These are phyloP conservation scores for Cantharis flavilabris DNA, from an alignment of 2,888 invertebrate genomes.

Conservation along the genomic window DNA sequence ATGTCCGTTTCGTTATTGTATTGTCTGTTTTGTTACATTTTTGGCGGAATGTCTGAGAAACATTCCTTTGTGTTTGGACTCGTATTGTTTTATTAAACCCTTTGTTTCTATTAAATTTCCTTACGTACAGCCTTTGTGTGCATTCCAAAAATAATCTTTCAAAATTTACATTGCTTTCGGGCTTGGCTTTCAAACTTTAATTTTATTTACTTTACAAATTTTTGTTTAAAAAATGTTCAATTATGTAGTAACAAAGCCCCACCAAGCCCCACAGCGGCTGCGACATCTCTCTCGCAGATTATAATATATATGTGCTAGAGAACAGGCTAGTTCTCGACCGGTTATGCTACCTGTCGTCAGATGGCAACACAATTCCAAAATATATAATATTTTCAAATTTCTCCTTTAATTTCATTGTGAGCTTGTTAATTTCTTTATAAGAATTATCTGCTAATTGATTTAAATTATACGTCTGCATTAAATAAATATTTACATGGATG, in stretches of 20 bases:
- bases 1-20: slow-evolving; percentile 28
- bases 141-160: slow-evolving; percentile 2
- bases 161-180: neutral
- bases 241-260: neutral
- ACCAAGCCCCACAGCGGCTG: neutral
- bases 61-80: slow-evolving; percentile 23
- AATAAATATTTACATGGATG: neutral
- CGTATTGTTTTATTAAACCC: slow-evolving; percentile 25
- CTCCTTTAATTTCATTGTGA: neutral
- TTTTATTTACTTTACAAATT: neutral
- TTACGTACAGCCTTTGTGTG: slow-evolving; percentile 12
- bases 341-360: neutral
- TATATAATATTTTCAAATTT: neutral
- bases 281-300: neutral
- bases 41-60: slow-evolving; percentile 29
- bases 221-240: neutral
- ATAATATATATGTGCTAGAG: neutral
- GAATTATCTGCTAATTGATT: neutral
- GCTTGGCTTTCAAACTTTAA: neutral
- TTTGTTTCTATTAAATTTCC: slow-evolving; percentile 30
- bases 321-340: neutral
- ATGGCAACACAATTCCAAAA: neutral
- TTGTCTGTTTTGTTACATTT: slow-evolving; percentile 29
- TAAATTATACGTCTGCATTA: neutral
- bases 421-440: neutral